phyloP scores from a whole-genome alignment of 2,113 vertebrate genomes.

The Leptobrachium ailaonicum region DNA sequence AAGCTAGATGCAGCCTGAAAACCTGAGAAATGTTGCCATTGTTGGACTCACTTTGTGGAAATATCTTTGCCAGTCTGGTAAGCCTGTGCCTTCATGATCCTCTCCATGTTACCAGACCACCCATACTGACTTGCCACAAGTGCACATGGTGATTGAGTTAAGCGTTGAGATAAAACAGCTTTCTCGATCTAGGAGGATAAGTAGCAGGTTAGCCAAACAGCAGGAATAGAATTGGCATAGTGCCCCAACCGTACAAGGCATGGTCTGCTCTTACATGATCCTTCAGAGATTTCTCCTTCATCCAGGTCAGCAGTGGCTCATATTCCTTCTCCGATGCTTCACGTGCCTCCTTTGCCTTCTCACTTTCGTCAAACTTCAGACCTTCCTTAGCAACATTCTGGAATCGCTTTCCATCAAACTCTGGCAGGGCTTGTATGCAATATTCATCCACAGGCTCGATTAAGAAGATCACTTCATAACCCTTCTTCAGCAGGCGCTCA shows the following conservation, averaged over 20 bases:
- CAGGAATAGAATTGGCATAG: too few species aligned
- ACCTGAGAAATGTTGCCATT: too few species aligned
- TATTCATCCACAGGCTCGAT: slow-evolving; percentile 98
- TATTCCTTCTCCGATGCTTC: slow-evolving; percentile 91
- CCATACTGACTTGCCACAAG: slow-evolving; percentile 97
- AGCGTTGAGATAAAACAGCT: slow-evolving; percentile 89
- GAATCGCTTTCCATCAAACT: slow-evolving; percentile 96
- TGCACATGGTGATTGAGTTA: slow-evolving; percentile 91
- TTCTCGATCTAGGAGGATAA: slow-evolving; percentile 83
- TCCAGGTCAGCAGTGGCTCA: slow-evolving; percentile 92
- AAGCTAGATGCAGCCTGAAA: too few species aligned
- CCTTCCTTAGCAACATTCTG: slow-evolving; percentile 98
- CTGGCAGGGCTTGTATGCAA: slow-evolving; percentile 95
- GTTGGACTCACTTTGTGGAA: slow-evolving; percentile 85
- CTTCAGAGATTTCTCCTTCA: slow-evolving; percentile 94
- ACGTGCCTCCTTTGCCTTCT: slow-evolving; percentile 87
- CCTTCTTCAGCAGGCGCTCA: slow-evolving; percentile 92
- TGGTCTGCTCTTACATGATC: slow-evolving; percentile 77
- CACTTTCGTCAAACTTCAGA: slow-evolving; percentile 93
- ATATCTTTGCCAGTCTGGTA: slow-evolving; percentile 98
- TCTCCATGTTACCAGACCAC: slow-evolving; percentile 99
- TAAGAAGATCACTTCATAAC: slow-evolving; percentile 96
- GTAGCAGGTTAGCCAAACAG: too few species aligned
- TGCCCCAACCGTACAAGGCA: too few species aligned
- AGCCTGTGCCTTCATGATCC: slow-evolving; percentile 98